Evolutionary conservation across 2,797 vertebrate species (phyloP), one percentile per base, ranked within the genome.

Genomic region (Dermochelys coriacea): DNA sequence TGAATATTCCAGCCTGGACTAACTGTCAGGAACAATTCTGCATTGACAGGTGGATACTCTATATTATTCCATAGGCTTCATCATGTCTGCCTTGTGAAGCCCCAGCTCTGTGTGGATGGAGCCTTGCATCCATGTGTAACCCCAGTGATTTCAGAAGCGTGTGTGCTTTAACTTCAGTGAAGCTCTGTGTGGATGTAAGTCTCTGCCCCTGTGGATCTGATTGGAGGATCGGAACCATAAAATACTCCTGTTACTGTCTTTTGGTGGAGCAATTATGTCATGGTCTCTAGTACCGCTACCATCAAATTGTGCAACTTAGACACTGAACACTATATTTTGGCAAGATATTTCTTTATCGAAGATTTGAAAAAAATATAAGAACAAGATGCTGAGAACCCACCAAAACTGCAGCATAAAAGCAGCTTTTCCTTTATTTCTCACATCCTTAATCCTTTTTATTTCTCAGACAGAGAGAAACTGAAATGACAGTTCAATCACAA

Each of bases 351-450:
- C 74, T 75, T 29, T 77, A 77, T 47, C 25, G 31, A 29, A 77
- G 47, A 77, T 47, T 77, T 77, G 74, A 49, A 79, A 59, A 59
- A 61, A 2, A 7, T 29, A 86, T 18, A 4, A 57, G 27, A 75
- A 45, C n/a, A 71, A 23, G 68, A 34, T 61, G 34, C 59, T 3
- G 5, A 12, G 1, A 18, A 49, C 16, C 3, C 8, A 3, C 1
- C 0, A 14, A 47, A 84, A 50, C 11, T 2, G 8, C 4, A 41
- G 5, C 4, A 18, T 25, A 8, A 41, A 49, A 7, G 2, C 3
- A 1, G 1, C 6, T 75, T 86, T 31, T 41, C 11, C 57, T 96
- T 92, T 88, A 68, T 92, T 93, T 92, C n/a, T 71, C 47, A 34
- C 2, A 2, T 86, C 50, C 82, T 49, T 37, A 47, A 2, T 85